These are phyloP conservation scores for Pseudomyrmex flavicornis DNA, from an alignment of 1,140 invertebrate species.

Conservation along the genomic window DNA sequence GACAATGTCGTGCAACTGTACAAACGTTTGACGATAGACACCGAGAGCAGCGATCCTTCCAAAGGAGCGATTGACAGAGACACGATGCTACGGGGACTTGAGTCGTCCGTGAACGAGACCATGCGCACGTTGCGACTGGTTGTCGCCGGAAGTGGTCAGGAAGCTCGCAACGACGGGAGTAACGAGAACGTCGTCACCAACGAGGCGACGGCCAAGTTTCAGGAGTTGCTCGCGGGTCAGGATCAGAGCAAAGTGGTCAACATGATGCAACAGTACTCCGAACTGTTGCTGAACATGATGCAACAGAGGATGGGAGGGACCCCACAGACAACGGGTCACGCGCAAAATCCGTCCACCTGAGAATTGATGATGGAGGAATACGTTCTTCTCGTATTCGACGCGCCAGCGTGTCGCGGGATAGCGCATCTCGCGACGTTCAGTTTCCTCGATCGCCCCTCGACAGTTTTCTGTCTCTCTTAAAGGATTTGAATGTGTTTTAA, in stretches of 20 bases:
- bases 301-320: constrained; percentile 87
- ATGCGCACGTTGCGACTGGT: constrained; percentile 82
- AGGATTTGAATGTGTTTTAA: constrained; percentile 4
- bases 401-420: not conserved
- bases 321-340: constrained; percentile 77
- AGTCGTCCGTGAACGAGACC: constrained; percentile 82
- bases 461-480: not conserved
- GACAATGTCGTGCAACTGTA: constrained; percentile 89
- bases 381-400: constrained; percentile 2
- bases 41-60: constrained; percentile 72
- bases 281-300: constrained; percentile 87
- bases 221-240: constrained; percentile 79
- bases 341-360: constrained; percentile 76
- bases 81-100: constrained; percentile 81
- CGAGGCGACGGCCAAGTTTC: constrained; percentile 81
- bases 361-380: constrained; percentile 31
- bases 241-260: constrained; percentile 86
- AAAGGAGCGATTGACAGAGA: constrained; percentile 78
- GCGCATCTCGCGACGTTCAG: too few species aligned
- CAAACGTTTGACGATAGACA: constrained; percentile 85
- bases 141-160: constrained; percentile 68
- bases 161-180: constrained; percentile 73
- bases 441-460: not conserved
- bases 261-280: constrained; percentile 89
- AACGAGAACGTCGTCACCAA: constrained; percentile 73